phyloP scores from a whole-genome alignment of 2,797 vertebrate species.

The Diplodus puntazzo region DNA sequence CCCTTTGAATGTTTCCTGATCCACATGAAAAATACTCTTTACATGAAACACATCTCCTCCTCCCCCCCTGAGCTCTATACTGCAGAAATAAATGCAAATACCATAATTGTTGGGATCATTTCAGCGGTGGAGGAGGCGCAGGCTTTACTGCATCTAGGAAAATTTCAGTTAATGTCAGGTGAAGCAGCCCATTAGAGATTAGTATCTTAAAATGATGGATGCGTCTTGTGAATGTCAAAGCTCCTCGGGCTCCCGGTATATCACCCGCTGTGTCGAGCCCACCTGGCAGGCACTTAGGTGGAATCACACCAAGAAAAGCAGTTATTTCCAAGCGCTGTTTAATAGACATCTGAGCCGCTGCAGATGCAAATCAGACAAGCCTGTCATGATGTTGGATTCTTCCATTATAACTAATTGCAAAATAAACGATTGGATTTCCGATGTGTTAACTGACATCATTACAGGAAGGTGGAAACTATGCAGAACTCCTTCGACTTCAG shows the following conservation, averaged over 20 bases:
- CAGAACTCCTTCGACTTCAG: constrained; percentile 4
- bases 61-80: neutral
- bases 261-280: constrained; percentile 45
- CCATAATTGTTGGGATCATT: constrained; percentile 38
- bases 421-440: constrained; percentile 41
- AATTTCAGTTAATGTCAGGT: constrained; percentile 42
- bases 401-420: constrained; percentile 53
- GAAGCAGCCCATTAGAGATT: constrained; percentile 48
- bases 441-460: constrained; percentile 35
- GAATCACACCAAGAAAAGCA: constrained; percentile 51
- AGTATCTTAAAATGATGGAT: constrained; percentile 59
- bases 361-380: constrained; percentile 58
- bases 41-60: constrained; percentile 1
- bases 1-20: constrained; percentile 13
- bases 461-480: constrained; percentile 11
- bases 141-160: constrained; percentile 21
- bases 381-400: constrained; percentile 42
- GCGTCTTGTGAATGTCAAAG: constrained; percentile 62
- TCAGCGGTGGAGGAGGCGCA: neutral
- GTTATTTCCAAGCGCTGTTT: constrained; percentile 54
- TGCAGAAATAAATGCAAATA: constrained; percentile 26
- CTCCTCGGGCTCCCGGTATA: constrained; percentile 43
- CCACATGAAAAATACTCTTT: neutral
- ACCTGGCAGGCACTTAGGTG: constrained; percentile 53
- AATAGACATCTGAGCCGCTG: constrained; percentile 55